Percentiles rank a stretch among this genome's conserved stretches.
Evolutionary conservation across 2,888 invertebrate species (phyloP).

Genomic region (Ophion costatus): DNA sequence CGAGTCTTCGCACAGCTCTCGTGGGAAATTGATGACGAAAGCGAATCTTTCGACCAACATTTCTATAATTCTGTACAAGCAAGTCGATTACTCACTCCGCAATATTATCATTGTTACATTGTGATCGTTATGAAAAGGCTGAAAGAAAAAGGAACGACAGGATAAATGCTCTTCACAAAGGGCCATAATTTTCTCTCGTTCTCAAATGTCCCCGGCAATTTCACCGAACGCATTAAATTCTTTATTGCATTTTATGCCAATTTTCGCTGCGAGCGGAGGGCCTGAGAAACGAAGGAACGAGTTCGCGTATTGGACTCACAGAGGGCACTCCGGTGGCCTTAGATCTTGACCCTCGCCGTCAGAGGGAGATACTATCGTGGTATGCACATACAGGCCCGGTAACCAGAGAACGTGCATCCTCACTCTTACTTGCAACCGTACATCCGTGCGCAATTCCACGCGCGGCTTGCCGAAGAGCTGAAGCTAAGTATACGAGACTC

Average conservation of each 20-base stretch:
- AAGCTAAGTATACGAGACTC: conserved; percentile 23
- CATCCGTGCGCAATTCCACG: conserved; percentile 6
- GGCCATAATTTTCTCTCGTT: conserved; percentile 24
- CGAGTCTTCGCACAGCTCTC: conserved; percentile 47
- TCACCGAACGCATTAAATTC: conserved; percentile 19
- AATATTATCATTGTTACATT: conserved; percentile 33
- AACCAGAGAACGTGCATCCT: conserved; percentile 37
- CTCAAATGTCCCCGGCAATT: conserved; percentile 23
- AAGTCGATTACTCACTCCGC: conserved; percentile 27
- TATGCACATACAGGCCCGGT: conserved; percentile 1
- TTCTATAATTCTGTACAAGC: conserved; percentile 59
- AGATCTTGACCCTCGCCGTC: conserved; percentile 50
- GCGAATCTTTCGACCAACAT: conserved; percentile 60
- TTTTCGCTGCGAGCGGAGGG: conserved; percentile 1
- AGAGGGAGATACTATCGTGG: conserved; percentile 49
- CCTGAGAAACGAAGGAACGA: conserved; percentile 40
- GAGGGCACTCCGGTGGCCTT: conserved; percentile 43
- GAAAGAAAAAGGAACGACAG: conserved; percentile 5
- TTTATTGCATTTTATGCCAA: conserved; percentile 8
- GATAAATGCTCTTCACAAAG: conserved; percentile 18
- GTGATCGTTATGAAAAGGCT: conserved; percentile 2
- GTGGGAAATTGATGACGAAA: conserved; percentile 64
- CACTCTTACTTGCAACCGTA: conserved; percentile 8
- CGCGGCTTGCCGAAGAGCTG: not conserved
- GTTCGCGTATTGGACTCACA: conserved; percentile 18